Evolutionary conservation across 2,113 vertebrate species (phyloP), one percentile per base, ranked within the genome.

Genomic region (Callipepla californica): DNA sequence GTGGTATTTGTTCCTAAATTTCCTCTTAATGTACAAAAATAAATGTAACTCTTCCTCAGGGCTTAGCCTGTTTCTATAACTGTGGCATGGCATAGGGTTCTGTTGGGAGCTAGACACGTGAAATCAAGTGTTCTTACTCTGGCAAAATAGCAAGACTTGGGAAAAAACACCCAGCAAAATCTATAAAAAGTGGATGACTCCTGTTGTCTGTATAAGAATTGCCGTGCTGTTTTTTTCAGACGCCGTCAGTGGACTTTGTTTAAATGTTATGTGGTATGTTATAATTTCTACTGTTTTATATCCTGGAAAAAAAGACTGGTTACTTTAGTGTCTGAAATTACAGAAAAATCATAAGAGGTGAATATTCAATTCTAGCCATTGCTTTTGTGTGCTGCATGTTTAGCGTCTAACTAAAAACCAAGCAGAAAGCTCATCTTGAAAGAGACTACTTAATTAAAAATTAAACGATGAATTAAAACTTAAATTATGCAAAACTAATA

Each of bases 401-500:
- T 96, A 96, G 90, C 95, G 87, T 95, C 92, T 94, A 96, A 92
- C 91, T 96, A 90, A 95, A 97, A 97, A 95, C 89, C 3, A 15
- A 96, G 89, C 78, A 94, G 95, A 96, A 97, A 97, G 89, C 95
- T 96, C 88, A 94, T 97, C 96, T 96, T 96, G 96, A 96, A 95
- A 97, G 97, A 97, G 94, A 93, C 93, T 97, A 94, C 95, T 97
- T 97, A 98, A 97, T 98, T 98, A 98, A 98, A 97, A 98, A 98
- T 98, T 98, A 97, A 98, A 97, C 68, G 23, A 97, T 97, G 95
- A 97, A 98, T 98, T 98, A 98, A 98, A 98, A 97, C 96, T 97
- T 98, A 98, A 97, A 98, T 98, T 98, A 97, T 98, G 97, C 97
- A 97, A 98, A 98, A 97, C 96, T 98, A 98, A 98, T 98, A 98